Base-by-base conservation (phyloP, 2,113 vertebrate genomes). In the Platysteira castanea region DNA sequence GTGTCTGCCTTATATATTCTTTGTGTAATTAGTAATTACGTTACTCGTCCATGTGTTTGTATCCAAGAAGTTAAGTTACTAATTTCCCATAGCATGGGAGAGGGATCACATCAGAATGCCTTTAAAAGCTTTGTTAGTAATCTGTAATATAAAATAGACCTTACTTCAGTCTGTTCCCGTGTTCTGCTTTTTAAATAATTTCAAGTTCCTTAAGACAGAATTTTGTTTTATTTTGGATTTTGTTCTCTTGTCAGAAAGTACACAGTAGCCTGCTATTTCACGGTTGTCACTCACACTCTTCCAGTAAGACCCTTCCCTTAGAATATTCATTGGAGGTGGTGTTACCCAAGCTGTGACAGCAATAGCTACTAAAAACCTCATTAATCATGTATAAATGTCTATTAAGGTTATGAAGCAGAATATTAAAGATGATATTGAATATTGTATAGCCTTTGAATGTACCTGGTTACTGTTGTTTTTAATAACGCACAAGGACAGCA, bases 401-500 rank as follows among this genome's bases (percentile, higher is more conserved):
- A 35, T 92, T 93, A 90, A 71, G 52, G 71, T 77, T 94, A 85
- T 93, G 71, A 90, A 84, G 71, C 71, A 70, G 63, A 94, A 68
- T 94, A 92, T 56, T 78, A 85, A 92, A 78, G 56, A 86, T 60
- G 33, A 44, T 84, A 88, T 30, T 95, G 39, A 90, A 78, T 92
- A 60, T 70, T 73, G 20, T 84, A 59, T 71, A 54, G 68, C 31
- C 52, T 96, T 93, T 90, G 80, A 94, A 89, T 2, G 0, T 68
- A 93, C 65, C 76, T 92, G 82, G 41, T 95, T 95, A 74, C 68
- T 74, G 52, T 92, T 96, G 54, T 92, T 96, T 92, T 88, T 81
- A 93, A 84, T 80, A 92, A 84, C 65, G 76, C 39, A 88, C 39
- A 47, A 84, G 35, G 39, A 84, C 63, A 54, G 54, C 28, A 53